Base-by-base conservation (phyloP, 2,797 vertebrate species). In the Ataeniobius toweri region DNA sequence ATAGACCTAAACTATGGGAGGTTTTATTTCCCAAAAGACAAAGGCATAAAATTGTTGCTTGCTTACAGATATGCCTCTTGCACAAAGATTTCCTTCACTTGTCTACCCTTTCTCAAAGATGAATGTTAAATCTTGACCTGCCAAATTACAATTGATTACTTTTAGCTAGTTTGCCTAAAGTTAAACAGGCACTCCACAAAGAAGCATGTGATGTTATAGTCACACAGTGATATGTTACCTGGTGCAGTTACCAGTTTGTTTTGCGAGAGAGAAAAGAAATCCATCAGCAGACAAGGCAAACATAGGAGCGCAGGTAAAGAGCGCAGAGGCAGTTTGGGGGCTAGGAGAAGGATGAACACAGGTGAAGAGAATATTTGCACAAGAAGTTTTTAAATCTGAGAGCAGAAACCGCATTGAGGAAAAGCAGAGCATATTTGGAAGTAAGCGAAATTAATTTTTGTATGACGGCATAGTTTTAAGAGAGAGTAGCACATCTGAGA, bases 1-100 rank as follows among this genome's bases (percentile, higher is more conserved):
- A 80, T 61, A 44, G 26, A 16, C 28, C 61, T 79, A 81, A 73
- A 77, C 68, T 20, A 39, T 28, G 26, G 50, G n/a, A 44, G 39
- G 24, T 24, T 69, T 44, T 3, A 9, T n/a, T n/a, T 69, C 46
- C 44, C 41, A 69, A 44, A 46, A 44, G 10, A 69, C 39, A 46
- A 69, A 41, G n/a, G 5, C 67, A 44, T 24, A 46, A 46, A 41
- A 44, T 68, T 13, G 65, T n/a, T 68, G 10, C 22, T n/a, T 44
- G 39, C 39, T n/a, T n/a, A 68, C 39, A n/a, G 65, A 41, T 44
- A 13, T 44, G 7, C 8, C 65, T 24, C 10, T 44, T 2, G 41
- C 22, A n/a, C 67, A 41, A 41, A 24, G 20, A 67, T 67, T 46
- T 22, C 10, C 6, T 68, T 44, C 16, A 16, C 13, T 67, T 4